Percentiles rank a stretch among this genome's conserved stretches.
Conservation (phyloP, 2,888 invertebrate species). For the Ichneumoninae sp. region DNA sequence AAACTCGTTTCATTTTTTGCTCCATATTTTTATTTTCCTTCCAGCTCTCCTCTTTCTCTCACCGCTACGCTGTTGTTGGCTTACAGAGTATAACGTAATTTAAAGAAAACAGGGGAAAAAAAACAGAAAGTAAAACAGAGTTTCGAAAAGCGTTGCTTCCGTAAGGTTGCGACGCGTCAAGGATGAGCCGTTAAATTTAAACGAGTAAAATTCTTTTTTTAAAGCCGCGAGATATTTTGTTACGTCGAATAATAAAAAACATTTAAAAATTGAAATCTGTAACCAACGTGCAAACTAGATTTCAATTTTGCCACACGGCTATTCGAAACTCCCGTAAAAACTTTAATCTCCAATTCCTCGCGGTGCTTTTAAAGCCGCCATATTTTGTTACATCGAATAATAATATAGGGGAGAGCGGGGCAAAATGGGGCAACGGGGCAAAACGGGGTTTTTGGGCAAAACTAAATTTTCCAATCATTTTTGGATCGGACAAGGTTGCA, state of each 20-base stretch:
- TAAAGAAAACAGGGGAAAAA: slow-evolving; percentile 2
- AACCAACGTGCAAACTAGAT: background rate
- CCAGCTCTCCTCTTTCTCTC: background rate
- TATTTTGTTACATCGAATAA: background rate
- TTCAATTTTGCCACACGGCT: background rate
- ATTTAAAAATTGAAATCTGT: too few relatives aligned
- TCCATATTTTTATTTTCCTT: slow-evolving; percentile 34
- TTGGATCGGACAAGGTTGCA: too few relatives aligned
- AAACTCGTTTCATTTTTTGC: slow-evolving; percentile 52
- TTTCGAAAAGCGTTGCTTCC: background rate
- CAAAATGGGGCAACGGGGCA: too few relatives aligned
- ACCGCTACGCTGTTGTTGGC: background rate
- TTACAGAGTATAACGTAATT: slow-evolving; percentile 1
- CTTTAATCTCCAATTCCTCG: background rate
- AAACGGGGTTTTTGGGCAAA: too few relatives aligned
- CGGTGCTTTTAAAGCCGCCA: background rate
- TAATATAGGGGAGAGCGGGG: too few relatives aligned
- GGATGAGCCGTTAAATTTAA: background rate
- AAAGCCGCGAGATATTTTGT: background rate
- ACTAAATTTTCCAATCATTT: too few relatives aligned
- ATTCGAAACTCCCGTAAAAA: background rate
- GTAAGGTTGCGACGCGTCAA: background rate
- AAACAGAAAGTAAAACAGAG: background rate
- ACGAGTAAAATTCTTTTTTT: background rate
- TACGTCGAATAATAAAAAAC: too few relatives aligned